phyloP scores from a whole-genome alignment of 2,797 vertebrate species.

The Scomberomorus guttatus region DNA sequence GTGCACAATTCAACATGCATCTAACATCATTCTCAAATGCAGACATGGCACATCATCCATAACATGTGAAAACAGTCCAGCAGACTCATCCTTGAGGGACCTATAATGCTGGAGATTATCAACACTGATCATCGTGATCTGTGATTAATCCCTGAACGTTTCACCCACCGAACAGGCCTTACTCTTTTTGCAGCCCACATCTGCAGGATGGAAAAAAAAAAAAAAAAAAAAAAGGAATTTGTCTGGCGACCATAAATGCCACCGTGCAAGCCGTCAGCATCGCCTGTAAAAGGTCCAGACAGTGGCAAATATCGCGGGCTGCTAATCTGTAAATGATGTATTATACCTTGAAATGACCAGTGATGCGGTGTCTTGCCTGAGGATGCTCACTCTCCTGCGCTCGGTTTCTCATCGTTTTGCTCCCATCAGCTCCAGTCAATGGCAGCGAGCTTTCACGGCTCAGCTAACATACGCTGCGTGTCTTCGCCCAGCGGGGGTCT shows the following conservation, averaged over 20 bases:
- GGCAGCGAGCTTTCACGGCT: constrained; percentile 76
- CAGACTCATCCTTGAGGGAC: constrained; percentile 9
- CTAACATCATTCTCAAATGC: constrained; percentile 21
- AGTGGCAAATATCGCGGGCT: constrained; percentile 20
- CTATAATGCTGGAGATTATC: constrained; percentile 13
- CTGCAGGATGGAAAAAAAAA: constrained; percentile 46
- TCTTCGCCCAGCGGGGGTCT: constrained; percentile 81
- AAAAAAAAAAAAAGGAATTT: constrained; percentile 8
- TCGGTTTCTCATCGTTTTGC: constrained; percentile 58
- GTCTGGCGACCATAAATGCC: constrained; percentile 41
- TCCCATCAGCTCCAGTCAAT: constrained; percentile 77
- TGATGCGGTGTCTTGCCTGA: constrained; percentile 50
- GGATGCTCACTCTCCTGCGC: constrained; percentile 60
- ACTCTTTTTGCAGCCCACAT: constrained; percentile 61
- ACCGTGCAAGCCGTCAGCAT: constrained; percentile 30
- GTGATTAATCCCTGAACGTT: constrained; percentile 49
- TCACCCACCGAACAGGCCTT: constrained; percentile 52
- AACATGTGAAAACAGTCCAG: constrained; percentile 29
- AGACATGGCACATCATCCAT: constrained; percentile 28
- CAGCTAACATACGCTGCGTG: constrained; percentile 73
- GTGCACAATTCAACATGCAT: constrained; percentile 20
- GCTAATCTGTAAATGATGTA: constrained; percentile 45
- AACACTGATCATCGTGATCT: constrained; percentile 54
- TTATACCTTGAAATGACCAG: constrained; percentile 70
- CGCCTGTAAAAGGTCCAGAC: constrained; percentile 39